phyloP scores from a whole-genome alignment of 2,797 vertebrate genomes.

The Hippocampus kuda region DNA sequence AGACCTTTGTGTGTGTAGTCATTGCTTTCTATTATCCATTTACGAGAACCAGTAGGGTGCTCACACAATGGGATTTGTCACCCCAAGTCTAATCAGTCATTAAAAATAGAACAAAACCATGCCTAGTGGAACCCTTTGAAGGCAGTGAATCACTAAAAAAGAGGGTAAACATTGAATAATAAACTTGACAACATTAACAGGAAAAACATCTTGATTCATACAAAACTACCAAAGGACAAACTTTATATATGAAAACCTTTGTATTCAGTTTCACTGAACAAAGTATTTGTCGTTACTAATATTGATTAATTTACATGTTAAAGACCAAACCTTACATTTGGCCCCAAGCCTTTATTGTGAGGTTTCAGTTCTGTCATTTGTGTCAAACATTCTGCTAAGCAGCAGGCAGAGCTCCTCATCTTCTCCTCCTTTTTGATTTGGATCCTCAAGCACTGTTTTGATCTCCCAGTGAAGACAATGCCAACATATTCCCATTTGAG shows the following conservation, averaged over 20 bases:
- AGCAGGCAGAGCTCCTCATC: constrained; percentile 7
- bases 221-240: background rate
- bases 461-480: constrained; percentile 57
- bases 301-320: background rate
- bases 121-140: background rate
- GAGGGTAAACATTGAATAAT: background rate
- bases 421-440: constrained; percentile 2
- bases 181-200: background rate
- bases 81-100: background rate
- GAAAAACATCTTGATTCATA: background rate
- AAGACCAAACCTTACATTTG: background rate
- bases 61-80: background rate
- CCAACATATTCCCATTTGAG: constrained; percentile 46
- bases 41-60: background rate
- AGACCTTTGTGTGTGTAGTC: background rate
- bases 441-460: constrained; percentile 26
- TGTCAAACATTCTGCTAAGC: constrained; percentile 52
- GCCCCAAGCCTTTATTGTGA: background rate
- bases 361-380: constrained; percentile 9
- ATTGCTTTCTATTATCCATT: background rate
- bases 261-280: background rate
- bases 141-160: background rate
- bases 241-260: background rate
- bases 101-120: background rate
- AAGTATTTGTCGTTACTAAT: background rate